phyloP scores from a whole-genome alignment of 2,888 invertebrate species.

The Folsomia manolachei region DNA sequence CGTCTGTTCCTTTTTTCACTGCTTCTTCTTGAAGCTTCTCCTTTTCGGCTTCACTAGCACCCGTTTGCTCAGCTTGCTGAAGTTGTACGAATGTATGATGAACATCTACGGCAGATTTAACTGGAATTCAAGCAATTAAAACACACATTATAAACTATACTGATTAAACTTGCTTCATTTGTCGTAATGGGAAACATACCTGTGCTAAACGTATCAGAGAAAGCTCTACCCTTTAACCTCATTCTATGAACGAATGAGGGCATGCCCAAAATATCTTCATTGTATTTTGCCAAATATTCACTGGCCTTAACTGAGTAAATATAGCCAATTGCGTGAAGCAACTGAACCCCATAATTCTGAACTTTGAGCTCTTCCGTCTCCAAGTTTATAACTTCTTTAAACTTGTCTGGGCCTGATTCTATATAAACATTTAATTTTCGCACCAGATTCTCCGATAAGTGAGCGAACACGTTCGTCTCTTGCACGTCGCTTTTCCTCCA shows the following conservation, averaged over 20 bases:
- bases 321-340: constrained; percentile 49
- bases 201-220: constrained; percentile 44
- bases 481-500: constrained; percentile 46
- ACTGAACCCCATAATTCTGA: constrained; percentile 49
- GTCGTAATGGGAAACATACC: constrained; percentile 18
- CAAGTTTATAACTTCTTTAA: constrained; percentile 38
- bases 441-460: constrained; percentile 44
- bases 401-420: constrained; percentile 32
- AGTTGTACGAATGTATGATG: constrained; percentile 49
- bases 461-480: constrained; percentile 43
- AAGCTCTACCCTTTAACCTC: constrained; percentile 48
- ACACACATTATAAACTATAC: constrained; percentile 11
- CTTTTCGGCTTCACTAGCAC: constrained; percentile 44
- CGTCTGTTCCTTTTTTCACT: constrained; percentile 48
- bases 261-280: constrained; percentile 47
- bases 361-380: constrained; percentile 50
- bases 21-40: constrained; percentile 48
- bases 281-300: constrained; percentile 46
- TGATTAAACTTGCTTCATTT: not conserved
- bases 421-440: constrained; percentile 44
- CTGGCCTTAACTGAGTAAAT: constrained; percentile 48
- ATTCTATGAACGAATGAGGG: constrained; percentile 49
- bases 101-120: constrained; percentile 50
- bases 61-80: constrained; percentile 49
- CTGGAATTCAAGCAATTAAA: constrained; percentile 32